Evolutionary conservation across 2,797 vertebrate genomes (phyloP), one percentile per base, ranked within the genome.

Genomic region (Euphonia xanthogaster): DNA sequence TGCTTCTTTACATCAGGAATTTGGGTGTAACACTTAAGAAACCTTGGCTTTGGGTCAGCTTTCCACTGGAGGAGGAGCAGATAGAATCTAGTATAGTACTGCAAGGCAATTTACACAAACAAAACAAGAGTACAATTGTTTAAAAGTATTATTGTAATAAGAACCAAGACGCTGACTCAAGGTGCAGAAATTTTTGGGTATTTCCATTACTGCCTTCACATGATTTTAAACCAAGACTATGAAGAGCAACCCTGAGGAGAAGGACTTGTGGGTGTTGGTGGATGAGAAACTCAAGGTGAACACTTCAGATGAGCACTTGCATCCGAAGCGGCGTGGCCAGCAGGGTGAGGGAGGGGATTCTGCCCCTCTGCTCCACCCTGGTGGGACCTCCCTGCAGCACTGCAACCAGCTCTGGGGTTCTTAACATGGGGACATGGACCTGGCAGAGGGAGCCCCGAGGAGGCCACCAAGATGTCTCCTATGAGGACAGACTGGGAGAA

Each of bases 311-410:
- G 24, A 25, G 45, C 39, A 4, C 39, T 45, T 58, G 20, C 39
- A 30, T 3, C 4, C 5, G 33, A 30, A 73, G 48, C 24, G 61
- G 28, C 0, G 0, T 7, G 54, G 39, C 28, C 54, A 0, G 1
- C 33, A 53, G 54, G 23, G 20, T 0, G 1, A 53, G 21, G 5
- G 17, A 54, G 55, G 16, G 4, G 21, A 47, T 39, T 33, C 39
- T 31, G 30, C 30, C 13, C 10, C 33, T 22, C 39, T 68, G 28
- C 55, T 68, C 39, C 33, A 33, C 25, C 31, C 45, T 9, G 28
- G 10, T 33, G 33, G 40, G 17, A 48, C 14, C 35, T 39, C 33
- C 13, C 35, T 27, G 40, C 7, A 27, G 22, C 35, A 22, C 7
- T 7, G 42, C 50, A 42, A 27, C 35, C 65, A 20, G 8, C 57